Base-by-base conservation (phyloP, 2,113 vertebrate species). In the Brachyistius frenatus region DNA sequence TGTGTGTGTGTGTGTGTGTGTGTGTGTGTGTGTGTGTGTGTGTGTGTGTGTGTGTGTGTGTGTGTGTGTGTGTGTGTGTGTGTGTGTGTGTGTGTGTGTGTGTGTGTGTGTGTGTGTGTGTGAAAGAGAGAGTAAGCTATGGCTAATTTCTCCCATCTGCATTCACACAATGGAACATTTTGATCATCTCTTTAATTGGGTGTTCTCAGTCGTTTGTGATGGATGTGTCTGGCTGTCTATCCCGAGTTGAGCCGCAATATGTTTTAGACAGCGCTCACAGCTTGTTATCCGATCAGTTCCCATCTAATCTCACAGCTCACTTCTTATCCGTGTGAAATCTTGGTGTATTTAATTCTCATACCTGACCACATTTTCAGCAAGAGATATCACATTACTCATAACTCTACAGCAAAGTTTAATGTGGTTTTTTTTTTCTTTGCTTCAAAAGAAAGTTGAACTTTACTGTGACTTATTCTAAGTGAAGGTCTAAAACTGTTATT, bases 231-330 rank as follows among this genome's bases (percentile, higher is more conserved):
- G 47, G 60, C 71, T 6, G 57, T 86, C 73, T 49, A 37, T 72
- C 56, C 65, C 5, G 2, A 23, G 73, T 70, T 81, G n/a, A 73
- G 64, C 69, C 56, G 78, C 73, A 53, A 70, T 89, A 68, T 73
- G 73, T 80, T 72, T 85, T n/a, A 81, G 77, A 80, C 78, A 44
- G 41, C 4, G 3, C 78, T 84, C 83, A 89, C 88, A 88, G 85
- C 80, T 89, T 88, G 90, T 90, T 86, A 88, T 81, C 78, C 70
- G 31, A 70, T 90, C 84, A 78, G 64, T 61, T 78, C 62, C 68
- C 50, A 66, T 76, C 82, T 88, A 81, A 89, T 92, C 87, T 83
- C 87, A 73, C 73, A 84, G 82, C 66, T 90, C 74, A 61, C 76
- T 60, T 84, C 73, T 52, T 83, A 84, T 89, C 75, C 10, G 16